Percentiles rank a stretch among this genome's conserved stretches.
Conservation (phyloP, 2,888 invertebrate species). For the Furcula furcula region DNA sequence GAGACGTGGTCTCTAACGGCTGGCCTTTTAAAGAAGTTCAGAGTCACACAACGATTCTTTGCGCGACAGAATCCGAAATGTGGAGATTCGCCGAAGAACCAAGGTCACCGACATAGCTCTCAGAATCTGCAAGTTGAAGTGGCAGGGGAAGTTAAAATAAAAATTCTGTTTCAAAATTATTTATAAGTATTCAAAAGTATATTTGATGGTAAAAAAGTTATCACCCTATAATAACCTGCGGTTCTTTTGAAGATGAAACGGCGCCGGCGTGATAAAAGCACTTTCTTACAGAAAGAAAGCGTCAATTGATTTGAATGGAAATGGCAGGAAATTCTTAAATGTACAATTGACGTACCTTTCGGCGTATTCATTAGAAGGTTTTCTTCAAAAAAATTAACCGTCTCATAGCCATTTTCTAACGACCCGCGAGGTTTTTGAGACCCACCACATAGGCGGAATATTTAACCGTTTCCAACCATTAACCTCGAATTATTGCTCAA, state of each 20-base stretch:
- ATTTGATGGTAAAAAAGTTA: conserved; percentile 13
- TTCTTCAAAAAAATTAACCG: conserved; percentile 37
- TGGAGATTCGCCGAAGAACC: no score
- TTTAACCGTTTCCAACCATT: conserved; percentile 34
- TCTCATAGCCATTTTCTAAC: conserved; percentile 31
- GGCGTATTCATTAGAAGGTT: conserved; percentile 29
- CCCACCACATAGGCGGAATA: conserved; percentile 31
- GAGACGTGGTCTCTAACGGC: no score
- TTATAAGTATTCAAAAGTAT: no score
- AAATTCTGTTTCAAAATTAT: conserved; percentile 11
- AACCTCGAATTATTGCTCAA: conserved; percentile 30
- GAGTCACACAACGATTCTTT: no score
- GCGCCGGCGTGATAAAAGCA: conserved; percentile 21
- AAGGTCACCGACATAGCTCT: no score
- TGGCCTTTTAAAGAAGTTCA: no score
- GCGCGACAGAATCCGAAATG: no score
- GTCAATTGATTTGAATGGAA: conserved; percentile 36
- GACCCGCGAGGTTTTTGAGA: conserved; percentile 22
- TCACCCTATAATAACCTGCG: conserved; percentile 18
- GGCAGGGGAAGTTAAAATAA: no score
- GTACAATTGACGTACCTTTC: conserved; percentile 37
- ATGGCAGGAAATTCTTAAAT: conserved; percentile 31
- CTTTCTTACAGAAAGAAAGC: conserved; percentile 29
- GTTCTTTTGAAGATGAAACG: conserved; percentile 17
- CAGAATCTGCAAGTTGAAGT: no score